phyloP scores from a whole-genome alignment of 1,140 invertebrate species.

The Adoxophyes honmai region DNA sequence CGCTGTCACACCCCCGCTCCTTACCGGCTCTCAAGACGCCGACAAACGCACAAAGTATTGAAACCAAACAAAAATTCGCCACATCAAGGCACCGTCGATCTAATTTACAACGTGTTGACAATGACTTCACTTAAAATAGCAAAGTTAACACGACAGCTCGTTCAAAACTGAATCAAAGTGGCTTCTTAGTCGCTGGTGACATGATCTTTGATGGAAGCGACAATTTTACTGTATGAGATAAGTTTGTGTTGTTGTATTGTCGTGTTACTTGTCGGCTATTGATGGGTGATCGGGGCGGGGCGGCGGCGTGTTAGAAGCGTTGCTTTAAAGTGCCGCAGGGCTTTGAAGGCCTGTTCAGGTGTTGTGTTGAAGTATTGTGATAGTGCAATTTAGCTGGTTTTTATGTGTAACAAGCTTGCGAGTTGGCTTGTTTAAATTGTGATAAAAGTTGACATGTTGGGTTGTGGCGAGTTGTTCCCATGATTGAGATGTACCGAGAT shows the following conservation, averaged over 20 bases:
- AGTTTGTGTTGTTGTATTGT: background rate
- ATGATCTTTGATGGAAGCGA: too few relatives aligned
- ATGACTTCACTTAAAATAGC: constrained; percentile 1
- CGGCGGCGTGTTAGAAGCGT: background rate
- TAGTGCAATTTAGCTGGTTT: background rate
- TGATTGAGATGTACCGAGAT: too few relatives aligned
- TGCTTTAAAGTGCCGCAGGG: background rate
- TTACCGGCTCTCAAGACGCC: background rate
- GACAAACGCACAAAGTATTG: constrained; percentile 18
- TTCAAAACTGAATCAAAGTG: too few relatives aligned
- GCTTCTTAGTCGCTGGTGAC: too few relatives aligned
- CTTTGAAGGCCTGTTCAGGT: background rate
- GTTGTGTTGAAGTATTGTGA: constrained; percentile 10
- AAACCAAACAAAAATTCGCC: constrained; percentile 28
- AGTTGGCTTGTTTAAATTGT: background rate
- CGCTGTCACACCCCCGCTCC: background rate
- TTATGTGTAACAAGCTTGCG: background rate
- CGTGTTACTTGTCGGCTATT: background rate
- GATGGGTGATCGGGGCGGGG: background rate
- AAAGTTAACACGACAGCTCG: background rate
- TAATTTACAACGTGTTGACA: constrained; percentile 20
- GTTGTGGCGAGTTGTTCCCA: too few relatives aligned
- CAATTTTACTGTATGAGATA: too few relatives aligned
- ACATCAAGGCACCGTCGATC: constrained; percentile 23
- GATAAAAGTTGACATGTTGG: background rate